Evolutionary conservation across 2,113 vertebrate genomes (phyloP).

Genomic region (Rhinolophus sinicus): DNA sequence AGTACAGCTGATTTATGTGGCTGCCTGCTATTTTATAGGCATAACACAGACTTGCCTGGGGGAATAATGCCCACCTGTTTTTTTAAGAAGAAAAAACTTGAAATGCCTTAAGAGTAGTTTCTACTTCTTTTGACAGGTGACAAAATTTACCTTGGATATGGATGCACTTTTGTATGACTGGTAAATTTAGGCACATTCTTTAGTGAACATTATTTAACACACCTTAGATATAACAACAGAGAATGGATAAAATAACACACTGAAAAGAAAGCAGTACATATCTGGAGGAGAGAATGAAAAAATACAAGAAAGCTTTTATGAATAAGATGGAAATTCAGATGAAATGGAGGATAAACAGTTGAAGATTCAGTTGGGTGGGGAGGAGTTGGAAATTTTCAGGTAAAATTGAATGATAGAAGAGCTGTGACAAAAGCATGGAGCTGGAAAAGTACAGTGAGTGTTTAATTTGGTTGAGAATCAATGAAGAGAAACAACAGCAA

Average conservation of each 20-base stretch:
- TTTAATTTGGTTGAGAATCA: background rate
- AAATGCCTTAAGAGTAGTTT: constrained; percentile 15
- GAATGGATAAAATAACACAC: background rate
- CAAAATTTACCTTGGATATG: background rate
- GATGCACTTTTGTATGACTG: background rate
- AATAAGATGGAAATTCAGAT: background rate
- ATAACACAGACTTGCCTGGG: background rate
- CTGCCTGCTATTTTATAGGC: background rate
- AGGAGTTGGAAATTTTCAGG: background rate
- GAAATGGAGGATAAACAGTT: background rate
- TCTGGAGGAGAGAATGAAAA: background rate
- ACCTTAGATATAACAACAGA: background rate
- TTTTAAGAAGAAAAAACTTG: background rate
- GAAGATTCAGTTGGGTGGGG: background rate
- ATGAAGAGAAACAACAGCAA: background rate
- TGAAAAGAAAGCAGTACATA: background rate
- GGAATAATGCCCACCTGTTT: background rate
- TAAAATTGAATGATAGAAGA: background rate
- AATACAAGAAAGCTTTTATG: background rate
- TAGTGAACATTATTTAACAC: background rate
- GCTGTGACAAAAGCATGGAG: background rate
- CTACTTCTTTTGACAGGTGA: background rate
- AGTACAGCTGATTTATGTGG: background rate
- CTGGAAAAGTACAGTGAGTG: background rate
- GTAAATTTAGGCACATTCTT: background rate